Percentiles rank a stretch among this genome's conserved stretches.
phyloP scores from a whole-genome alignment of 2,888 invertebrate genomes.

The Exephanes ischioxanthus region DNA sequence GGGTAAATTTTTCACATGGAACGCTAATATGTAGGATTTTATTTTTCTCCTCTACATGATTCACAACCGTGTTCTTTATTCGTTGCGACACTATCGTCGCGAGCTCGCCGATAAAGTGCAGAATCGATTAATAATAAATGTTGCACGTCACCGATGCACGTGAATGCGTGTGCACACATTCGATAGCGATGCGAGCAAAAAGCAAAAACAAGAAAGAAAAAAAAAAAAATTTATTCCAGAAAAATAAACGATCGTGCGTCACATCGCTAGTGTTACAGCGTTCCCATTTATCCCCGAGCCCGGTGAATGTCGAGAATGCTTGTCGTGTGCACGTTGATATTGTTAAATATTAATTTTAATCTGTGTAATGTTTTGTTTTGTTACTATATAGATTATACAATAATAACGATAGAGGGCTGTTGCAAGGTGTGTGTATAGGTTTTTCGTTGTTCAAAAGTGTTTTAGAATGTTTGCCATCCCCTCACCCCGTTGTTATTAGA shows the following conservation, averaged over 20 bases:
- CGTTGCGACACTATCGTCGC: constrained; percentile 2
- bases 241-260: constrained; percentile 11
- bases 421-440: constrained; percentile 48
- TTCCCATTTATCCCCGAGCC: constrained; percentile 37
- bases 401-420: constrained; percentile 33
- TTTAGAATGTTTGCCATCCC: constrained; percentile 65
- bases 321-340: constrained; percentile 62
- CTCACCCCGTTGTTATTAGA: constrained; percentile 60
- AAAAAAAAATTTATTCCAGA: constrained; percentile 1
- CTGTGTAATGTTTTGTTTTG: background rate
- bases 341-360: constrained; percentile 14
- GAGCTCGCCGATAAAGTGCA: constrained; percentile 33
- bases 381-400: background rate
- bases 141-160: constrained; percentile 63
- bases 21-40: background rate
- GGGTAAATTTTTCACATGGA: background rate
- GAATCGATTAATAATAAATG: constrained; percentile 35
- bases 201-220: constrained; percentile 11
- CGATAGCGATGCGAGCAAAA: constrained; percentile 8
- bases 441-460: constrained; percentile 52
- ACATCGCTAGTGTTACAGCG: constrained; percentile 21
- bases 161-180: constrained; percentile 50
- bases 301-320: constrained; percentile 65
- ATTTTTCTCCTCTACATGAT: background rate
- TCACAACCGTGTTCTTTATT: constrained; percentile 16